These are phyloP conservation scores for Nibea albiflora DNA, from an alignment of 2,113 vertebrate genomes.

Conservation along the genomic window DNA sequence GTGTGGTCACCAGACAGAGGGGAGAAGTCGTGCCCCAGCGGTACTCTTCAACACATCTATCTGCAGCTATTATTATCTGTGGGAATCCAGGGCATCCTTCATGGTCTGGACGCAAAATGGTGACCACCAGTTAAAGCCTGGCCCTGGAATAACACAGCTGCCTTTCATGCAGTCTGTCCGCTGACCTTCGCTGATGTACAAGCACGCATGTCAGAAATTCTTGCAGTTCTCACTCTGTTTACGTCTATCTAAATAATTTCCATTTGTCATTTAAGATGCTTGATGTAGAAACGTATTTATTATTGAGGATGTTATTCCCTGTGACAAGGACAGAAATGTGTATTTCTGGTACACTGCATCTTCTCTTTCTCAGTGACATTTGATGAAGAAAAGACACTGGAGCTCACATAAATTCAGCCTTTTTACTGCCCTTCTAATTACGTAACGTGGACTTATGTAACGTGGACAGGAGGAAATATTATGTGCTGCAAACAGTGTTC, in stretches of 20 bases:
- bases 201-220: neutral
- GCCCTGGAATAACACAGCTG: conserved; percentile 78
- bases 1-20: conserved; percentile 42
- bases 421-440: neutral
- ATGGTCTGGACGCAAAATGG: conserved; percentile 67
- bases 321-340: neutral
- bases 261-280: neutral
- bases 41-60: conserved; percentile 55
- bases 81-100: conserved; percentile 76
- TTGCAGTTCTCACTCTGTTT: neutral
- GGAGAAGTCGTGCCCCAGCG: conserved; percentile 47
- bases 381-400: neutral
- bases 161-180: conserved; percentile 44
- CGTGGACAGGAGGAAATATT: neutral
- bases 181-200: conserved; percentile 46
- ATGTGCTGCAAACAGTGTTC: neutral
- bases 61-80: conserved; percentile 80
- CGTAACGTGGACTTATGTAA: neutral
- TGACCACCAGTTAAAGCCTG: conserved; percentile 65
- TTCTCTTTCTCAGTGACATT: neutral
- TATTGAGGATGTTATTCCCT: neutral
- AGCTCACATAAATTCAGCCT: neutral
- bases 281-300: neutral
- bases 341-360: neutral
- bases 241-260: neutral